Base-by-base conservation (phyloP, 2,113 vertebrate genomes). In the Chascanopsetta lugubris region DNA sequence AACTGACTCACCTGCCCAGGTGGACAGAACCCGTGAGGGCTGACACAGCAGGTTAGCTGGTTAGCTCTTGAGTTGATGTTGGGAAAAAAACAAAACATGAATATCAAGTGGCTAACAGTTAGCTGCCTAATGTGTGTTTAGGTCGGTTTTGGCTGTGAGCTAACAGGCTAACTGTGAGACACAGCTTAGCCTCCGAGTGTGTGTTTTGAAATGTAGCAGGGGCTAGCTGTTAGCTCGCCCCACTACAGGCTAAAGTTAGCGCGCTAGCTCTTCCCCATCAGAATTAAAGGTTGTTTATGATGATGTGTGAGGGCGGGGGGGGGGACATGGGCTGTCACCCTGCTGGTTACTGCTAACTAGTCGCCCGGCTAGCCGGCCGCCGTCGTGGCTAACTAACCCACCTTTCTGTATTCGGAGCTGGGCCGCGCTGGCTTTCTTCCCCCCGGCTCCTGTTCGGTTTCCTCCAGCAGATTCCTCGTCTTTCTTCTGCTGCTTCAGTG, bases 401-500 rank as follows among this genome's bases (percentile, higher is more conserved):
- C 95, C 95, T 95, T 97, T 97, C 93, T 97, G 95, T 88, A 97
- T 95, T 67, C 96, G 93, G 73, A 97, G 95, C 90, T 98, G 96
- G 83, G 96, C 96, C 91, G 96, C 96, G 81, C 96, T 97, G 71
- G 96, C 95, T 85, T 97, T 98, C 84, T 98, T 97, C 0, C 92
- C 93, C 81, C 91, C 92, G 91, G 87, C 86, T 84, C 93, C 95
- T 77, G 94, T 92, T 86, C 95, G 90, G 92, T 95, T 94, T 82
- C 94, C 95, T 85, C 96, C 95, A 48, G 95, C 95, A 87, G 96
- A 96, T 92, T 98, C 96, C 92, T 97, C 96, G 93, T 98, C 96
- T 93, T 97, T 98, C 93, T 98, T 98, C 94, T 98, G 96, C 92
- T 98, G 96, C 89, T 98, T 98, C 75, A 98, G 90, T 76, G 96